These are phyloP conservation scores for Pseudoatta argentina DNA, from an alignment of 1,140 invertebrate species.

Conservation along the genomic window DNA sequence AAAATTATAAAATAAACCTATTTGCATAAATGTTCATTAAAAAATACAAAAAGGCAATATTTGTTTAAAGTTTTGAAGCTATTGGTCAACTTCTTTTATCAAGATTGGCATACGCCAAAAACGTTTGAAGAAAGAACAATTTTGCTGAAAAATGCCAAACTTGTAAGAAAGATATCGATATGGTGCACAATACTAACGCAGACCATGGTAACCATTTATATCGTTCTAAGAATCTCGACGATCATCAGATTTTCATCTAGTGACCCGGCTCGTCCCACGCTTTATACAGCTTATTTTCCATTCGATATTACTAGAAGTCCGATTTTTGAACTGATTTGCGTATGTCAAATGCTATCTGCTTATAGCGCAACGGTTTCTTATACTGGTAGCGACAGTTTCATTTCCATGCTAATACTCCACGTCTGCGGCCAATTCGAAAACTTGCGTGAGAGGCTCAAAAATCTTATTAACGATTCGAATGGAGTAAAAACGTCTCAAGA, in stretches of 20 bases:
- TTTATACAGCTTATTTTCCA: conserved; percentile 72
- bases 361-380: conserved; percentile 63
- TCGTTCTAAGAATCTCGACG: neutral
- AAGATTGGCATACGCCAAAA: conserved; percentile 18
- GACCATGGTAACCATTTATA: conserved; percentile 22
- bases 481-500: neutral
- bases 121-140: neutral
- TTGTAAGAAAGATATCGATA: conserved; percentile 28
- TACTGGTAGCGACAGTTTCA: conserved; percentile 67
- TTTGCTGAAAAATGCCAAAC: conserved; percentile 48
- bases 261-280: neutral
- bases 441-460: conserved; percentile 38
- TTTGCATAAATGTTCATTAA: neutral
- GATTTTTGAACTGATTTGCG: conserved; percentile 58
- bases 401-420: conserved; percentile 73
- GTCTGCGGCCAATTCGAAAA: conserved; percentile 68
- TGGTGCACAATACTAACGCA: conserved; percentile 44
- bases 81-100: conserved; percentile 53
- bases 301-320: conserved; percentile 33
- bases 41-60: neutral
- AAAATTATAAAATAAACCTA: neutral
- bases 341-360: conserved; percentile 63
- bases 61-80: conserved; percentile 19
- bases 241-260: conserved; percentile 20
- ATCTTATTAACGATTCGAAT: conserved; percentile 19